These are phyloP conservation scores for Pseudotriccus pelzelni DNA, from an alignment of 2,797 vertebrate species.

Conservation along the genomic window DNA sequence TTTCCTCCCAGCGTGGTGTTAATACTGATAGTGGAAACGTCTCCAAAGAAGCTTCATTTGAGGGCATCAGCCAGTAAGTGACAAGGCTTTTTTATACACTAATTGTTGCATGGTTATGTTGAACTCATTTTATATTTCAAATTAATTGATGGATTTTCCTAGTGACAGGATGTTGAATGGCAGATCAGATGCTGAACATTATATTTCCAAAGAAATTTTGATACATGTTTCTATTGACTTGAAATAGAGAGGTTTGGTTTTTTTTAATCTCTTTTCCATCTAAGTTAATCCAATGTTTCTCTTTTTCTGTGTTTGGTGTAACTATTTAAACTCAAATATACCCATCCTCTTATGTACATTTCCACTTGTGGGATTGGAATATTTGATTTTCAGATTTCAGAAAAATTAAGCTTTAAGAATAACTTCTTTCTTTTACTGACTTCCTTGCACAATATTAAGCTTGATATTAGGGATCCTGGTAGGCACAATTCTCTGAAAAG, in stretches of 20 bases:
- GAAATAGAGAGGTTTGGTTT: rapidly evolving
- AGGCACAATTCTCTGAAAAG: neutral
- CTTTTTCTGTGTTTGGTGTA: neutral
- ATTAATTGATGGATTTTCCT: neutral
- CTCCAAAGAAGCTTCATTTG: constrained; percentile 89
- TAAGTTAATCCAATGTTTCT: neutral
- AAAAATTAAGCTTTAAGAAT: neutral
- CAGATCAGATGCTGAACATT: neutral
- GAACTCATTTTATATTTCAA: neutral
- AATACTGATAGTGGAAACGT: constrained; percentile 90
- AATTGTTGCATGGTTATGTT: neutral
- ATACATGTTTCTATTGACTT: neutral
- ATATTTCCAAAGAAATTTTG: neutral
- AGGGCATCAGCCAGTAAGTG: constrained; percentile 92
- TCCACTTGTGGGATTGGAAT: neutral
- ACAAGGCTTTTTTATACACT: neutral
- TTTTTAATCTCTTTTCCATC: neutral
- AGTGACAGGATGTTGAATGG: neutral
- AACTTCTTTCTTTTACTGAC: neutral
- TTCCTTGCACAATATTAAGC: neutral
- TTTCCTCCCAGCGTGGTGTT: constrained; percentile 80
- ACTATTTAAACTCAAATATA: neutral
- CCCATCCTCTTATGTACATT: neutral
- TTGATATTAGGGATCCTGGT: neutral
- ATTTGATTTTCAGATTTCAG: neutral